A percentile compares a stretch with the other conserved stretches of the same genome.
These are phyloP conservation scores for Gortyna flavago DNA, from an alignment of 2,888 invertebrate species.

Conservation along the genomic window DNA sequence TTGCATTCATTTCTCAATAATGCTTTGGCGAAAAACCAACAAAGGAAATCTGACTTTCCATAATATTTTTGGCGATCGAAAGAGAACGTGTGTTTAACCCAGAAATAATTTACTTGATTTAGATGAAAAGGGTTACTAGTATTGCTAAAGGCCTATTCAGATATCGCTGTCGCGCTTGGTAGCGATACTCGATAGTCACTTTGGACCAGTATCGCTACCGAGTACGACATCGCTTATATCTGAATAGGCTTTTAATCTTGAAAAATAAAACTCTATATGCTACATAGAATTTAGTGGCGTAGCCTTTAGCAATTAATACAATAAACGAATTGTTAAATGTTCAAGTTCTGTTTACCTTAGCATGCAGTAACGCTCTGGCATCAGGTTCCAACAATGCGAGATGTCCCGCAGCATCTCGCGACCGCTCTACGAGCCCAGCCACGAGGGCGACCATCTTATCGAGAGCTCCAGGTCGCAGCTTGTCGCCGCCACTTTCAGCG, in stretches of 20 bases:
- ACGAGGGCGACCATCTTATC: slow-evolving; percentile 99
- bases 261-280: neutral
- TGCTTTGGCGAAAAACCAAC: neutral
- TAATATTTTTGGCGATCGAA: neutral
- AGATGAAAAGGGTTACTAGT: too few species aligned
- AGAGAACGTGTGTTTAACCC: neutral
- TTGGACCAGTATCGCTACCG: too few species aligned
- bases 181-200: too few species aligned
- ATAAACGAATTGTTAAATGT: neutral
- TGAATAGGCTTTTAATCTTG: neutral
- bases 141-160: too few species aligned
- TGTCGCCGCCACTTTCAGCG: slow-evolving; percentile 87
- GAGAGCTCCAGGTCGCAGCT: slow-evolving; percentile 96
- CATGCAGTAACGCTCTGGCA: slow-evolving; percentile 95
- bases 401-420: slow-evolving; percentile 93
- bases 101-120: neutral
- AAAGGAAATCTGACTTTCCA: neutral
- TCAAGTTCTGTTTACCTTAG: slow-evolving; percentile 91
- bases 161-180: too few species aligned
- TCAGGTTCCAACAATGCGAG: slow-evolving; percentile 94
- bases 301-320: neutral
- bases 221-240: too few species aligned
- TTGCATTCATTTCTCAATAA: neutral
- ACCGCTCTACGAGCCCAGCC: slow-evolving; percentile 96
- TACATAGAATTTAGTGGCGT: neutral